Percentiles rank a stretch among this genome's conserved stretches.
phyloP scores from a whole-genome alignment of 2,888 invertebrate species.

The Clunio marinus region DNA sequence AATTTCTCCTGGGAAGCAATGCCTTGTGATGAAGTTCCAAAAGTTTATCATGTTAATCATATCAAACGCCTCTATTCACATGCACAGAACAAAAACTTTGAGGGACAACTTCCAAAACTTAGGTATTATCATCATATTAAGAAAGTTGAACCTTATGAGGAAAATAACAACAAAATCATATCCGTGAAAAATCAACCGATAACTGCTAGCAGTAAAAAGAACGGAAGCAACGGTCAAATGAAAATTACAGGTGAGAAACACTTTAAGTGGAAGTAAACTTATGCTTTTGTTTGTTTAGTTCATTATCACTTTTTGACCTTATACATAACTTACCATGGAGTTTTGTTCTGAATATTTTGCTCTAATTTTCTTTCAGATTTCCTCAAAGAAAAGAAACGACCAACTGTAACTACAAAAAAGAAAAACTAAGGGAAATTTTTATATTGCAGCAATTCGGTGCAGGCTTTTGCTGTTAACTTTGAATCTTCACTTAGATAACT shows the following conservation, averaged over 20 bases:
- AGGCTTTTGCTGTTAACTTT: too few relatives aligned
- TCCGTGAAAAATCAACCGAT: conserved; percentile 9
- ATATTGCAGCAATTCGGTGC: too few relatives aligned
- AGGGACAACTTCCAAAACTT: conserved; percentile 30
- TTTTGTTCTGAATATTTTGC: too few relatives aligned
- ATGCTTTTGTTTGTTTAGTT: too few relatives aligned
- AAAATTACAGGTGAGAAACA: conserved; percentile 31
- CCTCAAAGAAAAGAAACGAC: conserved; percentile 52
- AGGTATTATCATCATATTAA: conserved; percentile 30
- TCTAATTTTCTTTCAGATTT: too few relatives aligned
- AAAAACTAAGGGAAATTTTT: conserved; percentile 2
- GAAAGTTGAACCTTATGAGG: conserved; percentile 17
- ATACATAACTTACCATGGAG: not conserved
- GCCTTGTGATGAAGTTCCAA: conserved; percentile 47
- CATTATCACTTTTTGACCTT: not conserved
- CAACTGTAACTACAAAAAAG: conserved; percentile 43
- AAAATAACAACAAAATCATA: not conserved
- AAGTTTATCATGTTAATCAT: conserved; percentile 45
- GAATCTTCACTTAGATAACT: too few relatives aligned
- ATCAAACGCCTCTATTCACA: conserved; percentile 1
- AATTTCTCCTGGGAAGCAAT: conserved; percentile 50
- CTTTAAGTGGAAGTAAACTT: too few relatives aligned
- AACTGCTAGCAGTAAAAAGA: conserved; percentile 25
- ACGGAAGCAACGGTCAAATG: conserved; percentile 15
- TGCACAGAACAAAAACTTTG: conserved; percentile 21